Conservation (phyloP, 2,888 invertebrate species). For the Drosophila basisetae region DNA sequence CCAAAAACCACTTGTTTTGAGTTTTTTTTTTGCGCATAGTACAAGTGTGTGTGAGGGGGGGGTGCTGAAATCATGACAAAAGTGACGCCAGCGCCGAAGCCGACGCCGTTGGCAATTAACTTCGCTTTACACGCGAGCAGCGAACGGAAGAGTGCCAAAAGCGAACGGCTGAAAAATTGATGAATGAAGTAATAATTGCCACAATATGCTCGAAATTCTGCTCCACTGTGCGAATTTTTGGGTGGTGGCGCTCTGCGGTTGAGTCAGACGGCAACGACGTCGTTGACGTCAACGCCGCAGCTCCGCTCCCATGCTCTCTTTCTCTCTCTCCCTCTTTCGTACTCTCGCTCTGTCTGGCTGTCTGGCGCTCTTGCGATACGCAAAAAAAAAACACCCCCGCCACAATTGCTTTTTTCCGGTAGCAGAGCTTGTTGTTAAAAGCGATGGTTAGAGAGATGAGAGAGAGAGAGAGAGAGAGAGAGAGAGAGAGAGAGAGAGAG, state of each 20-base stretch:
- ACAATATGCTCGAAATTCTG: conserved; percentile 46
- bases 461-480: background rate
- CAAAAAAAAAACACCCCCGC: conserved; percentile 64
- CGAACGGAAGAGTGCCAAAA: conserved; percentile 36
- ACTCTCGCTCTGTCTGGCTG: conserved; percentile 24
- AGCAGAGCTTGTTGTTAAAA: conserved; percentile 28
- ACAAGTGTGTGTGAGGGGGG: background rate
- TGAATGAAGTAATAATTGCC: conserved; percentile 69
- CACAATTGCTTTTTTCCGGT: conserved; percentile 58
- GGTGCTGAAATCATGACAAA: conserved; percentile 28
- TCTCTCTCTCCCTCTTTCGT: conserved; percentile 7
- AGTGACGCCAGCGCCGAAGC: conserved; percentile 20
- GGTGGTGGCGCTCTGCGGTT: conserved; percentile 67
- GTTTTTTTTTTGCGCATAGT: conserved; percentile 30
- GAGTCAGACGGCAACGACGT: conserved; percentile 43
- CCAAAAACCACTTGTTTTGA: conserved; percentile 57
- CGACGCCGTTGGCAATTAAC: conserved; percentile 36
- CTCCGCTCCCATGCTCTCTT: conserved; percentile 39
- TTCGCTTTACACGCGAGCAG: conserved; percentile 34
- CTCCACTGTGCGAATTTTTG: conserved; percentile 73
- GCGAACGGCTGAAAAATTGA: conserved; percentile 50
- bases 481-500: background rate
- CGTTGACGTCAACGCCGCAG: conserved; percentile 62
- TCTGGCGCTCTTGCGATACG: conserved; percentile 28
- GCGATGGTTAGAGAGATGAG: conserved; percentile 30